Conservation (phyloP, 2,113 vertebrate species). For the Rynchops niger region DNA sequence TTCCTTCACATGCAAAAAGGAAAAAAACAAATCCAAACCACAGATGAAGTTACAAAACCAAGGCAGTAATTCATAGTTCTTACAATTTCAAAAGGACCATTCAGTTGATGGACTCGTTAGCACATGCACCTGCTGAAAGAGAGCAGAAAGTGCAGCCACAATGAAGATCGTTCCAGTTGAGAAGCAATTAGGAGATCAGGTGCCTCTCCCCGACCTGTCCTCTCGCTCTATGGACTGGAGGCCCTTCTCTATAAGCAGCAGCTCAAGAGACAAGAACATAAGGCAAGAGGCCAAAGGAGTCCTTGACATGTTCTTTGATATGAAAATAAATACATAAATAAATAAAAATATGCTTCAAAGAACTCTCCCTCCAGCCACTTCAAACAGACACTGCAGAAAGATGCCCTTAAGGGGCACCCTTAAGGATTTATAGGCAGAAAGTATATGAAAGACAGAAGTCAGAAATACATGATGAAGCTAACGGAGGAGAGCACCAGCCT, state of each 20-base stretch:
- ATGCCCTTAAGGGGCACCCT: not conserved
- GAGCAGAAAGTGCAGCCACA: not conserved
- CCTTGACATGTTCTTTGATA: not conserved
- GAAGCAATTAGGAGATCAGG: not conserved
- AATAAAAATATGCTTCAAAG: not conserved
- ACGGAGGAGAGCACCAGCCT: not conserved
- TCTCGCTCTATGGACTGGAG: not conserved
- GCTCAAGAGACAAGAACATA: not conserved
- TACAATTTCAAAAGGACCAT: not conserved
- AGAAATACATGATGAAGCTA: not conserved
- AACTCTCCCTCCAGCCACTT: not conserved
- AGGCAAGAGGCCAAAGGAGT: not conserved
- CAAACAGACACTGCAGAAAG: not conserved
- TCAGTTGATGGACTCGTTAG: not conserved
- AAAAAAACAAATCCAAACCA: not conserved
- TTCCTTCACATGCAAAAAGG: not conserved
- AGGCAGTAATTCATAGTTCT: not conserved
- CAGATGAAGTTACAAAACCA: not conserved
- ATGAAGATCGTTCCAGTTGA: not conserved
- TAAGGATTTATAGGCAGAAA: not conserved
- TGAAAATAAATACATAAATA: not conserved
- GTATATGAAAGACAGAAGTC: not conserved
- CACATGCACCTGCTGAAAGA: not conserved
- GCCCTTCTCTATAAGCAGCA: not conserved
- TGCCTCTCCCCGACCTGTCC: not conserved